Percentiles rank a stretch among this genome's conserved stretches.
These are phyloP conservation scores for Dendrophyllia cribrosa DNA, from an alignment of 64 coral and sea anemone genomes.

Conservation along the genomic window DNA sequence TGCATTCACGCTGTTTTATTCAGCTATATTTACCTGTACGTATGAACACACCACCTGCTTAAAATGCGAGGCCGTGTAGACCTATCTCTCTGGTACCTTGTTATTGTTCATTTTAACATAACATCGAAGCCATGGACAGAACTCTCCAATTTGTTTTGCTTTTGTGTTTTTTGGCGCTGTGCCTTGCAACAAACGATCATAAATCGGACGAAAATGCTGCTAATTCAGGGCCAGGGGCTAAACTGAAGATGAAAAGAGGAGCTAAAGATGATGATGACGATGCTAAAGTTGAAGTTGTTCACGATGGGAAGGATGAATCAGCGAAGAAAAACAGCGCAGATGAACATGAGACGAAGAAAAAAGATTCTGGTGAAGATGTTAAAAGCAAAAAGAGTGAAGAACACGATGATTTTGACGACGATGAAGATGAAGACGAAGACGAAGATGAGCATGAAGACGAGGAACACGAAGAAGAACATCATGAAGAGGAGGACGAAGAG, in stretches of 20 bases:
- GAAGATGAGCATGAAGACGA: constrained; percentile 17
- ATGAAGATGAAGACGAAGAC: constrained; percentile 43
- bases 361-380: background rate
- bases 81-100: background rate
- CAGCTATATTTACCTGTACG: constrained; percentile 8
- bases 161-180: constrained; percentile 31
- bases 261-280: constrained; percentile 83
- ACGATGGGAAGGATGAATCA: constrained; percentile 20
- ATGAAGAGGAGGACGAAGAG: constrained; percentile 71
- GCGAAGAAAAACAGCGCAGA: background rate
- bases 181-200: constrained; percentile 7
- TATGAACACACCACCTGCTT: constrained; percentile 16
- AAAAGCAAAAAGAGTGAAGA: constrained; percentile 42
- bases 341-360: constrained; percentile 25
- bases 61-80: background rate
- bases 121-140: constrained; percentile 44
- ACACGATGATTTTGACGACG: constrained; percentile 52
- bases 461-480: constrained; percentile 17
- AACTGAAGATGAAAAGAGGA: constrained; percentile 48
- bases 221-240: constrained; percentile 44
- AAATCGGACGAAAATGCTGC: constrained; percentile 24
- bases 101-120: constrained; percentile 51
- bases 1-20: background rate
- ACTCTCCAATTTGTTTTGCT: constrained; percentile 8
- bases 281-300: constrained; percentile 85